Base-by-base conservation (phyloP, 2,888 invertebrate species). In the Steinernema hermaphroditum region DNA sequence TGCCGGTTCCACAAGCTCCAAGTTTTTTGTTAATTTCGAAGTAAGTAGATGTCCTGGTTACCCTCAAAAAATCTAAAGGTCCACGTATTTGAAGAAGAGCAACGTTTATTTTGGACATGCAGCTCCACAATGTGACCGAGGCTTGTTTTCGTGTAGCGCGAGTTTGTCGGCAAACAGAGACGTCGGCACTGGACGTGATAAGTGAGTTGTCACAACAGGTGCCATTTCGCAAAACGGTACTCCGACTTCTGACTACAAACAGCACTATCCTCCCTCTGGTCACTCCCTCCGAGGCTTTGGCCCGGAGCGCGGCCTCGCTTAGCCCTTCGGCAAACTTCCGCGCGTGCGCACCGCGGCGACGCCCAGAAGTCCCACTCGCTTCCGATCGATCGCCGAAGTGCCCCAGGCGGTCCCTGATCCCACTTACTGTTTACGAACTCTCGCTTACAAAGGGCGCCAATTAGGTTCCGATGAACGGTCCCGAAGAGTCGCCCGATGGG, bases 351-450 rank as follows among this genome's bases (percentile, higher is more conserved):
- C 27, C 32, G 9, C 54, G 24, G 8, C 6, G n/a, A 46, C 46
- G 46, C 46, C n/a, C 14, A n/a, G n/a, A n/a, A 6, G 62, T 32
- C 62, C 27, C 54, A 27, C 24, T 6, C 54, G 14, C 54, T 22
- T 29, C 29, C 32, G 32, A 62, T 62, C 62, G 62, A 62, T 62
- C 27, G 27, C 22, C 12, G 12, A 14, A 4, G 27, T 54, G 49
- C 62, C 62, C 16, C 14, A 32, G 62, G 62, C 62, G 62, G 62
- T 62, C 62, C 29, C 32, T 62, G 62, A 62, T 62, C 62, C 62
- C 16, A n/a, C 54, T 54, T 54, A 62, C 46, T 62, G 62, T 62
- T 62, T 62, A 62, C 62, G 27, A 62, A 62, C 62, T 62, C 24
- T 62, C 62, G 12, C 37, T 37, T 37, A 37, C 37, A 37, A 4